Evolutionary conservation across 2,113 vertebrate genomes (phyloP), one percentile per base, ranked within the genome.

Genomic region (Capricornis sumatraensis): DNA sequence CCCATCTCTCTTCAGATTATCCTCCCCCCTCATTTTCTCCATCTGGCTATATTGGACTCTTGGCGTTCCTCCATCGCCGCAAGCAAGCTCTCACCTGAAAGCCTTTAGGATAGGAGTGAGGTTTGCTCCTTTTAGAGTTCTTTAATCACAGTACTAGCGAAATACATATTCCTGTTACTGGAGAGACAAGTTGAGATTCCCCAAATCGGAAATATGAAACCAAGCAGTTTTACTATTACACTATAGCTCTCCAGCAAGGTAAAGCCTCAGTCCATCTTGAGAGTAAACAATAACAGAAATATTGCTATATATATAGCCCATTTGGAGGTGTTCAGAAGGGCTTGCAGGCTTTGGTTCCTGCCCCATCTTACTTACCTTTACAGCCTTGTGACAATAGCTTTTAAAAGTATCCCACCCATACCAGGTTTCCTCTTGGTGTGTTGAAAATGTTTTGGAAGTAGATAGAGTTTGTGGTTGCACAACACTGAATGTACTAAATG

Each of bases 401-500:
- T 94, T 87, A 79, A 89, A 97, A 57, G 89, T 82, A 94, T 19
- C 19, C 94, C 40, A 50, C 40, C 19, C 21, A n/a, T 96, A 52
- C 55, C 83, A 58, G 50, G 16, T 92, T 96, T 86, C 57, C 53
- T 94, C 86, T 81, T 16, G 36, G 67, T 14, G 30, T 92, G 6
- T 86, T 87, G 81, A 84, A 95, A 94, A 84, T 94, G n/a, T 47
- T 89, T 95, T 95, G 85, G 17, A 95, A 89, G 45, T 53, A 83
- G 82, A 40, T 45, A 79, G 94, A 95, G 55, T 62, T 90, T 8
- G 55, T 91, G 45, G 57, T 95, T 60, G 67, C 64, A 91, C 47
- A 85, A 67, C 40, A 57, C 50, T 92, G 57, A 97, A 76, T 97
- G 84, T 97, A 79, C 21, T 94, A 85, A 97, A 94, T 92, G 71